A percentile compares a stretch with the other conserved stretches of the same genome.
Evolutionary conservation across 2,113 vertebrate species (phyloP).

Genomic region (Pelmatolapia mariae): DNA sequence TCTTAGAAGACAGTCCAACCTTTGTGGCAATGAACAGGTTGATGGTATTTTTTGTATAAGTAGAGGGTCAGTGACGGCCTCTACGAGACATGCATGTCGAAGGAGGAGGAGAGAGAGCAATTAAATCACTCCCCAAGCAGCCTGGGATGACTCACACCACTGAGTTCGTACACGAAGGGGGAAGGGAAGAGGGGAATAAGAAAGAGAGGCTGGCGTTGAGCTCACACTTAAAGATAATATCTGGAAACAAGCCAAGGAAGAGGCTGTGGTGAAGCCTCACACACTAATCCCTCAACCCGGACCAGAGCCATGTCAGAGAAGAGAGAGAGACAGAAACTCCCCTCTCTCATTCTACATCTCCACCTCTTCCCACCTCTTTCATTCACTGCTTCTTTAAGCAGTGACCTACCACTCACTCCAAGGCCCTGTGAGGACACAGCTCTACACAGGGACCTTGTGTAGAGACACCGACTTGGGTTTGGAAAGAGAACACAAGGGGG

Average conservation of each 20-base stretch:
- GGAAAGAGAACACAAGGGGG: constrained; percentile 10
- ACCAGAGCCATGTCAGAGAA: constrained; percentile 35
- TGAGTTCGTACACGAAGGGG: constrained; percentile 35
- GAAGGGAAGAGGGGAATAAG: constrained; percentile 1
- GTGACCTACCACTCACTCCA: constrained; percentile 8
- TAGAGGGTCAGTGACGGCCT: constrained; percentile 37
- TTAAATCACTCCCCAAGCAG: constrained; percentile 59
- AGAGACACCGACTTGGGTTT: constrained; percentile 1
- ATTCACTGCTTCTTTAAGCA: constrained; percentile 5
- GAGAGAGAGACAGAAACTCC: constrained; percentile 20
- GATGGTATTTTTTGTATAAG: neutral
- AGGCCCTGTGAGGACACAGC: neutral
- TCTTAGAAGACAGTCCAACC: constrained; percentile 17
- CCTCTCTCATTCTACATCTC: neutral
- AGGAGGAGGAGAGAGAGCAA: constrained; percentile 47
- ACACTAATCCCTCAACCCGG: constrained; percentile 42
- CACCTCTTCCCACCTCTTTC: neutral
- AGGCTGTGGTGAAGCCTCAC: constrained; percentile 31
- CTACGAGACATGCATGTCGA: constrained; percentile 13
- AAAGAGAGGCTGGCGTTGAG: neutral
- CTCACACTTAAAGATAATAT: constrained; percentile 57
- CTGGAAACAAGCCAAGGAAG: constrained; percentile 45
- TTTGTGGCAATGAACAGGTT: constrained; percentile 27
- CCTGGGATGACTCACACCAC: constrained; percentile 58
- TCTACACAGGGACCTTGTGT: constrained; percentile 5